Base-by-base conservation (phyloP, 2,113 vertebrate genomes). In the Ceyx cyanopectus region DNA sequence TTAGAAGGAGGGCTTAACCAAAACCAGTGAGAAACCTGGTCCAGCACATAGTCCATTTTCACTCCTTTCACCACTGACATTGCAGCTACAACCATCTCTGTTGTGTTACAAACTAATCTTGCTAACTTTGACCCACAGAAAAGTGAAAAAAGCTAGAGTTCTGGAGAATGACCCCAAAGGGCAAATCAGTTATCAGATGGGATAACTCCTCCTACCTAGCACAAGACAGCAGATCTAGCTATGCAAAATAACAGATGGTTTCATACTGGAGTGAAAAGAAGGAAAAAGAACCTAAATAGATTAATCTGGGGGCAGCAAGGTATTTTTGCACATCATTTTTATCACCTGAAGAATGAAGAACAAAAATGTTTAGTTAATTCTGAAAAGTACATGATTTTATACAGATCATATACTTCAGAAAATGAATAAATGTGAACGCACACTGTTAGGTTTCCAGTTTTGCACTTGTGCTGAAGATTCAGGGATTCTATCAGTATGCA, bases 261-360 rank as follows among this genome's bases (percentile, higher is more conserved):
- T 32, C 41, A 17, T 32, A 30, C 0, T 40, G 46, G 26, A 81
- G 6, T 10, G 6, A 74, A 5, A 5, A 80, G 4, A 73, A 70
- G 15, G 23, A 29, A 70, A 63, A 90, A 45, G 4, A 48, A 45
- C 2, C 1, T 21, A 19, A 84, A 89, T 57, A 20, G 17, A 45
- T 0, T 0, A 3, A 41, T 41, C 86, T 75, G 16, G 14, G 5
- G 19, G 16, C 12, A 60, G 43, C 12, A 17, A 40, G 16, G 5
- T 41, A 29, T 2, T 79, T 83, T 79, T 54, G 37, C 17, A 34
- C 6, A 3, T 50, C 9, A 21, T 72, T 90, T 57, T 88, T 18
- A 29, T 4, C 2, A 5, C 27, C 45, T 90, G 21, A 73, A 8
- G 48, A 78, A 68, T 17, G 9, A 83, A 70, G 14, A 51, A 61